Conservation (phyloP, 2,797 vertebrate species). For the Luscinia luscinia region DNA sequence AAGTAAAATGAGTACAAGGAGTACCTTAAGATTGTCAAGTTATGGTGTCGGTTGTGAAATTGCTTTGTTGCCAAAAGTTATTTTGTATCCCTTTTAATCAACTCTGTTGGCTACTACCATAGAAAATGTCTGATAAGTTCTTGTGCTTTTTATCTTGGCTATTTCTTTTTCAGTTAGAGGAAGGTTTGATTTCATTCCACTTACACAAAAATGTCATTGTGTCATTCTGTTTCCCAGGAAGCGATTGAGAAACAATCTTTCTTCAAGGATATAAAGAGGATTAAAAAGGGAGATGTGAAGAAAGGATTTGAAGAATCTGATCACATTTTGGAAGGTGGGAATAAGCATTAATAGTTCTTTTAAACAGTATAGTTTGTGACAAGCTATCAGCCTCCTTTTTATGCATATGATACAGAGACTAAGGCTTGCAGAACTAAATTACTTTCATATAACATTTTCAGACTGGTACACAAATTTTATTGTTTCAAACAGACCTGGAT, state of each 20-base stretch:
- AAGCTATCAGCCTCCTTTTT: not conserved
- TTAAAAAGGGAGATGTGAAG: slow-evolving; percentile 87
- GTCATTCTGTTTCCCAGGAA: slow-evolving; percentile 79
- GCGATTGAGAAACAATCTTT: slow-evolving; percentile 90
- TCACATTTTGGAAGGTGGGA: slow-evolving; percentile 88
- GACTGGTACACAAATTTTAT: not conserved
- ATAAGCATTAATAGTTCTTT: not conserved
- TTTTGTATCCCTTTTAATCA: not conserved
- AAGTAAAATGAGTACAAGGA: not conserved
- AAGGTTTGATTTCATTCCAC: not conserved
- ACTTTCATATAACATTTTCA: not conserved
- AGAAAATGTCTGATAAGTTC: not conserved
- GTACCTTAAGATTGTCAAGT: not conserved
- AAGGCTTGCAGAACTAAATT: not conserved
- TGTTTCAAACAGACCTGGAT: not conserved
- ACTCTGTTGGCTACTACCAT: not conserved
- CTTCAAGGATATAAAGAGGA: slow-evolving; percentile 79
- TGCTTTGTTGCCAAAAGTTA: not conserved
- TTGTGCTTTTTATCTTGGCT: not conserved
- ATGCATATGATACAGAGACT: not conserved
- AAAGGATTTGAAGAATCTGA: slow-evolving; percentile 91
- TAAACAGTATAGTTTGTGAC: not conserved
- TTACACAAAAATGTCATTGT: not conserved
- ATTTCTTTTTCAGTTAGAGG: not conserved
- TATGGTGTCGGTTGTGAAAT: not conserved